Evolutionary conservation across 2,113 vertebrate species (phyloP).

Genomic region (Bostrychus sinensis): DNA sequence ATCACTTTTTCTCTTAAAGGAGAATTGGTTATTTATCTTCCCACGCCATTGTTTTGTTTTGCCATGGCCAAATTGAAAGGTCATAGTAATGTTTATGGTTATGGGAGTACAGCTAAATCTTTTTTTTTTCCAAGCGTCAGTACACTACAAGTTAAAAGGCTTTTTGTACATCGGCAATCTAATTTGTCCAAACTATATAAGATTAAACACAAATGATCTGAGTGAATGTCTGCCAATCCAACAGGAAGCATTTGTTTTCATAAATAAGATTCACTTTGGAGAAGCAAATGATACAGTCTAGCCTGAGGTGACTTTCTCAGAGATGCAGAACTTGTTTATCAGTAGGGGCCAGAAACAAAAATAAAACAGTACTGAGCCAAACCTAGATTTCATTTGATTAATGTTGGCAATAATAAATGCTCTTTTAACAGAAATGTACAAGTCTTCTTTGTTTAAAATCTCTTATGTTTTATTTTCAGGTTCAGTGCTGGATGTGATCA

Average conservation of each 20-base stretch:
- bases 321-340: slow-evolving; percentile 11
- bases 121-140: slow-evolving; percentile 17
- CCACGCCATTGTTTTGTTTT: slow-evolving; percentile 30
- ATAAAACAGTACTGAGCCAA: slow-evolving; percentile 1
- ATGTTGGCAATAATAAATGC: slow-evolving; percentile 1
- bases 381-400: slow-evolving; percentile 3
- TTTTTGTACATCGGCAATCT: slow-evolving; percentile 32
- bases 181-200: slow-evolving; percentile 49
- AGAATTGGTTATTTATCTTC: neutral
- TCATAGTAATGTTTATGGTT: slow-evolving; percentile 43
- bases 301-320: slow-evolving; percentile 27
- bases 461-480: slow-evolving; percentile 72
- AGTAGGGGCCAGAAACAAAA: slow-evolving; percentile 9
- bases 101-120: slow-evolving; percentile 8
- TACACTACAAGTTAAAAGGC: slow-evolving; percentile 8
- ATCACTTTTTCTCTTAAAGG: no score
- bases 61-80: slow-evolving; percentile 51
- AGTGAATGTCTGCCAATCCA: slow-evolving; percentile 35
- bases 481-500: slow-evolving; percentile 96
- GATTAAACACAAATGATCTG: slow-evolving; percentile 28
- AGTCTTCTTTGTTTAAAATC: neutral
- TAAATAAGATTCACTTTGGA: slow-evolving; percentile 35
- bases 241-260: slow-evolving; percentile 48
- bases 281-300: slow-evolving; percentile 10
- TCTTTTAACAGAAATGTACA: slow-evolving; percentile 15